A percentile compares a stretch with the other conserved stretches of the same genome.
Evolutionary conservation across 2,113 vertebrate genomes (phyloP).

Genomic region (Rostratula benghalensis): DNA sequence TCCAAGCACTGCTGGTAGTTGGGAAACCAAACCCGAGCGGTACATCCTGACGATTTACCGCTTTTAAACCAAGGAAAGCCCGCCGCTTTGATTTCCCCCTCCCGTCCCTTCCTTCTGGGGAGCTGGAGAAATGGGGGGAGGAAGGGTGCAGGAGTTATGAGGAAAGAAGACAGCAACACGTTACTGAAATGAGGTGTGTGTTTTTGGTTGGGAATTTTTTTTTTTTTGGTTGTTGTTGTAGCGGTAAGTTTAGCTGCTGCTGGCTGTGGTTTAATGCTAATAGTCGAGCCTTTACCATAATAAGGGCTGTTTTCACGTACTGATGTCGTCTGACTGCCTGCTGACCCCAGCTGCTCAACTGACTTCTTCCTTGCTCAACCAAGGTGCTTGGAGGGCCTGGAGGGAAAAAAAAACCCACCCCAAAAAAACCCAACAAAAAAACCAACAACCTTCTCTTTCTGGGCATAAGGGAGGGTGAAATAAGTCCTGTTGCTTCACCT

Average conservation of each 20-base stretch:
- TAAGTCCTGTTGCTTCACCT: background rate
- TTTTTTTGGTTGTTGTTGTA: background rate
- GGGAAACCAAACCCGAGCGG: background rate
- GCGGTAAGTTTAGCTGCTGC: conserved; percentile 3
- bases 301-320: background rate
- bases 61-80: background rate
- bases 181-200: background rate
- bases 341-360: background rate
- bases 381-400: background rate
- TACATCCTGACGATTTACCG: background rate
- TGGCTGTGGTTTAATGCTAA: background rate
- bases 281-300: background rate
- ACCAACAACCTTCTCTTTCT: background rate
- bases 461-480: background rate
- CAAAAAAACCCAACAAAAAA: too few species aligned
- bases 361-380: background rate
- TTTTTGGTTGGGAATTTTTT: background rate
- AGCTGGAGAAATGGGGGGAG: background rate
- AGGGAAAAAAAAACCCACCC: background rate
- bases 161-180: background rate
- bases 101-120: too few species aligned
- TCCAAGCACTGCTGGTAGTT: background rate
- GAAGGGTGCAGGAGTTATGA: background rate
- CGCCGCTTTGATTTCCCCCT: background rate
- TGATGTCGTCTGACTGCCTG: background rate